phyloP scores from a whole-genome alignment of 1,140 invertebrate genomes.

The Pachyrhynchus sulphureomaculatus region DNA sequence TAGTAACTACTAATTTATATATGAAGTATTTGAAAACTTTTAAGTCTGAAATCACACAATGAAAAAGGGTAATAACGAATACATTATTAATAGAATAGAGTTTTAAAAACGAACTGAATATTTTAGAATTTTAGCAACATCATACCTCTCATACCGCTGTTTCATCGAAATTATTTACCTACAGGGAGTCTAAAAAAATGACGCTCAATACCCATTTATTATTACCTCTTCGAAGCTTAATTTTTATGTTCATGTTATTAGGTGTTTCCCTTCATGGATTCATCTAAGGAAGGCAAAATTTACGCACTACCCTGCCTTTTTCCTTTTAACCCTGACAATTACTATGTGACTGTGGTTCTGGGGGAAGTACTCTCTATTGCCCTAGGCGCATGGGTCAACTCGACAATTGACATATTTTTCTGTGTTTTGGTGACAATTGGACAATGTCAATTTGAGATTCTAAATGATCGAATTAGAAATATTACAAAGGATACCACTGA shows the following conservation, averaged over 20 bases:
- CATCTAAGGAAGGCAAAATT: slow-evolving; percentile 10
- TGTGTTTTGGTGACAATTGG: slow-evolving; percentile 7
- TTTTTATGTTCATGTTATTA: not conserved
- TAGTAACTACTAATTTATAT: too few species aligned
- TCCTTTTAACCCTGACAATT: slow-evolving; percentile 29
- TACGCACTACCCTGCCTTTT: slow-evolving; percentile 22
- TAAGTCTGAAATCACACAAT: too few species aligned
- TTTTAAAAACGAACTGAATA: too few species aligned
- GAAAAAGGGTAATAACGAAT: too few species aligned
- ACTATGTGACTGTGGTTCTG: not conserved
- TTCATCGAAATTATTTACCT: too few species aligned
- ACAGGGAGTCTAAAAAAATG: too few species aligned
- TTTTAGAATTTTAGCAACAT: too few species aligned
- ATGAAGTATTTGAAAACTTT: too few species aligned
- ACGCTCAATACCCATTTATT: too few species aligned
- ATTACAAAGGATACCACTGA: not conserved
- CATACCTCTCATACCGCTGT: too few species aligned
- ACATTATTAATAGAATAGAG: too few species aligned
- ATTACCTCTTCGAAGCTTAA: too few species aligned
- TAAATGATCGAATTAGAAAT: slow-evolving; percentile 29
- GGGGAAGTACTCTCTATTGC: slow-evolving; percentile 19
- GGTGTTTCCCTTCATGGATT: slow-evolving; percentile 9
- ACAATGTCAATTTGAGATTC: slow-evolving; percentile 19
- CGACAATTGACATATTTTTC: slow-evolving; percentile 20
- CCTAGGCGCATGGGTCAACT: slow-evolving; percentile 22